Evolutionary conservation across 2,888 invertebrate species (phyloP), one percentile per base, ranked within the genome.

Genomic region (Sarcophaga caerulescens): DNA sequence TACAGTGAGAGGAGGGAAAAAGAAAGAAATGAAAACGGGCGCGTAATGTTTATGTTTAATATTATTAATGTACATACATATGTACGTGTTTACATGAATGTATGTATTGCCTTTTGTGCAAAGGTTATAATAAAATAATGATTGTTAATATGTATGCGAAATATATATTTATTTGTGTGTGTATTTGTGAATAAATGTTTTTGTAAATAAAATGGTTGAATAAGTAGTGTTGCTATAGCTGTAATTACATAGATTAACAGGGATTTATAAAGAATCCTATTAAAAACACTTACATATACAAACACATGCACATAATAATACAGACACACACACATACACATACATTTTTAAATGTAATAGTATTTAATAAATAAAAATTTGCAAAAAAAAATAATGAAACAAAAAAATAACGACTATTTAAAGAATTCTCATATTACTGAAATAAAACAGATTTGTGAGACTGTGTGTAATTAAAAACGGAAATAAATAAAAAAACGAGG

Each of bases 211-310:
- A 63, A 69, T 47, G 68, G 73, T 47, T 79, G 63, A 84, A 79
- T 69, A 79, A 79, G 75, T 75, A 59, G 74, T 79, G 79, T 79
- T 84, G 74, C 74, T 74, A 35, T 84, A 69, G 65, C 78, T 84
- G 87, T 88, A 86, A 88, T 88, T 88, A 88, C 82, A 81, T 68
- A 83, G 85, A 88, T 88, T 87, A 88, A 83, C 77, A 85, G 69
- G 85, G 87, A 88, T 87, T 88, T 86, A 81, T 65, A 84, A 79
- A 60, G 84, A 79, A 84, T 84, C 79, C 78, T 75, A 75, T 83
- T 74, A 78, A 78, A 77, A 47, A 47, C 73, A 65, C 25, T 65
- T 57, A 23, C 21, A 44, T 21, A 75, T 10, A 60, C 17, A 12
- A 17, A 35, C 21, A n/a, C n/a, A n/a, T n/a, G 45, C 14, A 60